These are phyloP conservation scores for Columba livia DNA, from an alignment of 2,113 vertebrate species.

Conservation along the genomic window DNA sequence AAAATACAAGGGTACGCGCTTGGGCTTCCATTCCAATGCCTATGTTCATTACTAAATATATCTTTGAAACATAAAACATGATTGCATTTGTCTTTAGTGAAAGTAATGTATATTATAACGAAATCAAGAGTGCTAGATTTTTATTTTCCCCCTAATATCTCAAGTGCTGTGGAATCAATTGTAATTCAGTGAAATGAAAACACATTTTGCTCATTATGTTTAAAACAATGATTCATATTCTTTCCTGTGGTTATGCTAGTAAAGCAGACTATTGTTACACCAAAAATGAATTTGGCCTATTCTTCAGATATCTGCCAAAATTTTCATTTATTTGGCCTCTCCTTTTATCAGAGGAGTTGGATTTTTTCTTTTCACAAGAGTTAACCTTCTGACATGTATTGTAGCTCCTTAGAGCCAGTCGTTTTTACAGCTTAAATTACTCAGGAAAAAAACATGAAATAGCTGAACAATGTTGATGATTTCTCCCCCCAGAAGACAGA, in stretches of 20 bases:
- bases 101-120: neutral
- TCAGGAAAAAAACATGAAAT: neutral
- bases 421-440: neutral
- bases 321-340: neutral
- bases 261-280: neutral
- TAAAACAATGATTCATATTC: neutral
- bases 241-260: neutral
- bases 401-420: neutral
- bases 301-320: neutral
- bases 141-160: neutral
- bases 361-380: neutral
- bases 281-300: neutral
- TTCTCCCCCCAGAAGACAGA: neutral
- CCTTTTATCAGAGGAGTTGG: neutral
- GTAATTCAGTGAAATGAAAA: neutral
- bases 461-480: neutral
- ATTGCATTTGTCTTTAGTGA: neutral
- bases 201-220: neutral
- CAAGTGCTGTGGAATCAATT: neutral
- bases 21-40: neutral
- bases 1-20: neutral
- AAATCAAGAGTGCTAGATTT: neutral
- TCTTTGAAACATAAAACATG: neutral
- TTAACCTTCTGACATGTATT: neutral
- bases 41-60: neutral